Evolutionary conservation across 1,140 invertebrate genomes (phyloP).

Genomic region (Monochamus saltuarius): DNA sequence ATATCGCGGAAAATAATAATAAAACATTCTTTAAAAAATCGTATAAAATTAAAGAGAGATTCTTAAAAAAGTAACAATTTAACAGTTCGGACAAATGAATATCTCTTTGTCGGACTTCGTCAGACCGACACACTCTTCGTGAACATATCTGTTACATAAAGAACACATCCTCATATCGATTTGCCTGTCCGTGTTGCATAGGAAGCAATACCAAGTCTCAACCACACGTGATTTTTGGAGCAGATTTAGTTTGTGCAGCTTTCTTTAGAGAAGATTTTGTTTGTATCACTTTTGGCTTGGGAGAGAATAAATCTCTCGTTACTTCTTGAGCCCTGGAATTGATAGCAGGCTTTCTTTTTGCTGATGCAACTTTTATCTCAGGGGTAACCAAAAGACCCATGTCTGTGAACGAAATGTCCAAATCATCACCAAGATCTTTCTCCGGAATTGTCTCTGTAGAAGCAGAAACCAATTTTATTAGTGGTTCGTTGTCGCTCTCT

Average conservation of each 20-base stretch:
- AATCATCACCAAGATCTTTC: constrained; percentile 4
- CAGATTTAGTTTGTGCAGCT: too few species aligned
- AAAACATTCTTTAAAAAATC: background rate
- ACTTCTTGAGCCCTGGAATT: background rate
- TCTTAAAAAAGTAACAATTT: too few species aligned
- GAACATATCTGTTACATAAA: background rate
- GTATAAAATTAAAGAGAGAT: background rate
- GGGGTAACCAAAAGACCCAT: background rate
- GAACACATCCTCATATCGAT: constrained; percentile 8
- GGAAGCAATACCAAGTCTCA: constrained; percentile 2
- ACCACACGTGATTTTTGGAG: too few species aligned
- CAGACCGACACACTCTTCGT: constrained; percentile 6
- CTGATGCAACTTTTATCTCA: background rate
- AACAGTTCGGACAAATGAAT: constrained; percentile 9
- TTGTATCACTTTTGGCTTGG: too few species aligned
- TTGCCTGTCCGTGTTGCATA: background rate
- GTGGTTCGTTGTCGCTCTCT: constrained; percentile 9
- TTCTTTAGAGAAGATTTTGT: too few species aligned
- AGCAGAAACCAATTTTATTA: constrained; percentile 3
- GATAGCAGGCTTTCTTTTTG: constrained; percentile 1
- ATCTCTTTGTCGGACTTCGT: background rate
- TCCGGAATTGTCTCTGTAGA: background rate
- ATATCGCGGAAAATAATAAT: too few species aligned
- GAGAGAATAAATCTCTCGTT: background rate
- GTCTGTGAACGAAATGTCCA: background rate